A percentile compares a stretch with the other conserved stretches of the same genome.
These are phyloP conservation scores for Brachypalpus laphriformis DNA, from an alignment of 2,888 invertebrate species.

Conservation along the genomic window DNA sequence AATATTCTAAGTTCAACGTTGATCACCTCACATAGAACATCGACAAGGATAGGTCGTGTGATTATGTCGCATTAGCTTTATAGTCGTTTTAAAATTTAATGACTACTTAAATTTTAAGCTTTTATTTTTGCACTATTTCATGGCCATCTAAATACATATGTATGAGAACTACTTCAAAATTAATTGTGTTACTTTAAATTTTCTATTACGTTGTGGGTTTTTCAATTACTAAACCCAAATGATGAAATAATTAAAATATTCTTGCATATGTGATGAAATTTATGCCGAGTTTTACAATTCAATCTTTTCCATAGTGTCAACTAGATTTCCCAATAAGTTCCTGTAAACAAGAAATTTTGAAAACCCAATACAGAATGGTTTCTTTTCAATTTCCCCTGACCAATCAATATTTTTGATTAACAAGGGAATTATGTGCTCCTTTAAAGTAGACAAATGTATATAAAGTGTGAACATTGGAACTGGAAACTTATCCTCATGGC, in stretches of 20 bases:
- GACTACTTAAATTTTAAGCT: neutral
- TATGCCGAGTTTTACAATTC: neutral
- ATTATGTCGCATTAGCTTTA: conserved; percentile 17
- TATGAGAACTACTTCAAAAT: neutral
- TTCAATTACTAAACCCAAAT: neutral
- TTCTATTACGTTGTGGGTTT: neutral
- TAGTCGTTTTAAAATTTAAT: neutral
- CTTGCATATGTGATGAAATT: neutral
- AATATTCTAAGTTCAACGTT: conserved; percentile 2
- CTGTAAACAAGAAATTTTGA: too few species aligned
- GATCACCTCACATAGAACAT: conserved; percentile 10
- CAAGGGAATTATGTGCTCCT: too few species aligned
- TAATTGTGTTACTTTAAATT: neutral
- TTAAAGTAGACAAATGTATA: too few species aligned
- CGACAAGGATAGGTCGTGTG: conserved; percentile 16
- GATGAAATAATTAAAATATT: neutral
- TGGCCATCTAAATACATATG: neutral
- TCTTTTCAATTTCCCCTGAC: too few species aligned
- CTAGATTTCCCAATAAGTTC: neutral
- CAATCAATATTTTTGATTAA: too few species aligned
- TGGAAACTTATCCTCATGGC: too few species aligned
- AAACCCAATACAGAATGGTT: too few species aligned
- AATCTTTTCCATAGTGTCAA: neutral
- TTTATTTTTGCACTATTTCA: neutral
- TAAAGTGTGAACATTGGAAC: too few species aligned